Conservation (phyloP, 2,888 invertebrate genomes). For the Molorchus minor region DNA sequence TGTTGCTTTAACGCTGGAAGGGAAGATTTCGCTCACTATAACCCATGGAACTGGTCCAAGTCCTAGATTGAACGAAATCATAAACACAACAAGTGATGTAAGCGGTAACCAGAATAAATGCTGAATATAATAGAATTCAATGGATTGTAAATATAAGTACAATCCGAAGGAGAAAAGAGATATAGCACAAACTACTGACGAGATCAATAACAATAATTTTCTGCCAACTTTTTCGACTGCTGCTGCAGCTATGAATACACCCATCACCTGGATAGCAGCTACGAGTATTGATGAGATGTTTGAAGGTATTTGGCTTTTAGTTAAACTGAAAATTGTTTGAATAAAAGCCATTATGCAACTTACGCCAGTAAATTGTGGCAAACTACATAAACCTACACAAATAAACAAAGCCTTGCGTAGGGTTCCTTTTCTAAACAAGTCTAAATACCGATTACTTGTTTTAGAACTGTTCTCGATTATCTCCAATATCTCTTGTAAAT, state of each 20-base stretch:
- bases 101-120: conserved; percentile 75
- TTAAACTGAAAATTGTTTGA: conserved; percentile 73
- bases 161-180: conserved; percentile 67
- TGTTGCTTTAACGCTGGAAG: conserved; percentile 76
- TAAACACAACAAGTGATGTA: conserved; percentile 74
- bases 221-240: conserved; percentile 80
- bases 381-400: conserved; percentile 78
- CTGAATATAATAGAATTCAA: conserved; percentile 38
- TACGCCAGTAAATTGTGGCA: conserved; percentile 81
- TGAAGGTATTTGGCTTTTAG: conserved; percentile 71
- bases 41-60: conserved; percentile 83
- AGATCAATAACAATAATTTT: conserved; percentile 72
- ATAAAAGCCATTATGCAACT: conserved; percentile 82
- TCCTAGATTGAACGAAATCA: conserved; percentile 73
- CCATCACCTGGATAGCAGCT: conserved; percentile 76
- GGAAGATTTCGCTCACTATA: conserved; percentile 82
- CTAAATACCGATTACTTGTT: conserved; percentile 11
- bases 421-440: conserved; percentile 20
- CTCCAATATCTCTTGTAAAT: conserved; percentile 30
- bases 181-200: conserved; percentile 71
- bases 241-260: conserved; percentile 74
- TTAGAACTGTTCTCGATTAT: conserved; percentile 20
- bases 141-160: conserved; percentile 70
- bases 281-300: conserved; percentile 77
- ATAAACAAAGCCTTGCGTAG: conserved; percentile 69